Percentiles rank a stretch among this genome's conserved stretches.
These are phyloP conservation scores for Parazoanthus swiftii DNA, from an alignment of 92 coral and sea anemone species.

Conservation along the genomic window DNA sequence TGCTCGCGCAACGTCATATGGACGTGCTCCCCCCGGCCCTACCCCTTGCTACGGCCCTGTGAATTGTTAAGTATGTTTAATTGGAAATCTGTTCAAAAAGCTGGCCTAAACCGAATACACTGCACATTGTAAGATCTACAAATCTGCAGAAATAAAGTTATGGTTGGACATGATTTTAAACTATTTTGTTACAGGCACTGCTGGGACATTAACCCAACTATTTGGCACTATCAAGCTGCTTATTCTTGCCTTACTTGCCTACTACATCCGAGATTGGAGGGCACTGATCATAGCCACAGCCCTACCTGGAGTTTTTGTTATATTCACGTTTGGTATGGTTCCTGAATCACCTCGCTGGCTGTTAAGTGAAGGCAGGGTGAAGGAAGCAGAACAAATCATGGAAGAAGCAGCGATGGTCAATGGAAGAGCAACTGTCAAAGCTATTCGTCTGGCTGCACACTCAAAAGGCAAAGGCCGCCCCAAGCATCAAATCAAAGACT, in stretches of 20 bases:
- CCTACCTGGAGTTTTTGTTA: constrained; percentile 43
- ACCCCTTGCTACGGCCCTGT: too few relatives aligned
- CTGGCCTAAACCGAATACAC: too few relatives aligned
- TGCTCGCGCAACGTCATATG: too few relatives aligned
- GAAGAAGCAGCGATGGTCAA: constrained; percentile 44
- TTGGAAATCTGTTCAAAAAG: too few relatives aligned
- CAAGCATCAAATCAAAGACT: constrained; percentile 37
- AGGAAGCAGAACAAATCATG: constrained; percentile 57
- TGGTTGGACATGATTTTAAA: too few relatives aligned
- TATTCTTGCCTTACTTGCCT: constrained; percentile 47
- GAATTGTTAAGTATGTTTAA: too few relatives aligned
- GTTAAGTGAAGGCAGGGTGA: constrained; percentile 45
- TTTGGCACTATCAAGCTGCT: constrained; percentile 46
- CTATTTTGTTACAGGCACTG: constrained; percentile 23
- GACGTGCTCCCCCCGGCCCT: too few relatives aligned
- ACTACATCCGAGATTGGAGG: constrained; percentile 49
- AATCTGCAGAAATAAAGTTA: too few relatives aligned
- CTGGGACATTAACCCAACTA: constrained; percentile 43
- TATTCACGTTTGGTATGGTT: constrained; percentile 40
- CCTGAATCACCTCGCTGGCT: constrained; percentile 69
- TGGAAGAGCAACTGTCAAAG: constrained; percentile 40
- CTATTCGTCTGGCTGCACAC: constrained; percentile 19
- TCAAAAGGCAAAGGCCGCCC: constrained; percentile 24
- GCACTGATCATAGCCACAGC: constrained; percentile 36
- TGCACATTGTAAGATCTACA: too few relatives aligned